Base-by-base conservation (phyloP, 2,113 vertebrate species). In the Nibea albiflora region DNA sequence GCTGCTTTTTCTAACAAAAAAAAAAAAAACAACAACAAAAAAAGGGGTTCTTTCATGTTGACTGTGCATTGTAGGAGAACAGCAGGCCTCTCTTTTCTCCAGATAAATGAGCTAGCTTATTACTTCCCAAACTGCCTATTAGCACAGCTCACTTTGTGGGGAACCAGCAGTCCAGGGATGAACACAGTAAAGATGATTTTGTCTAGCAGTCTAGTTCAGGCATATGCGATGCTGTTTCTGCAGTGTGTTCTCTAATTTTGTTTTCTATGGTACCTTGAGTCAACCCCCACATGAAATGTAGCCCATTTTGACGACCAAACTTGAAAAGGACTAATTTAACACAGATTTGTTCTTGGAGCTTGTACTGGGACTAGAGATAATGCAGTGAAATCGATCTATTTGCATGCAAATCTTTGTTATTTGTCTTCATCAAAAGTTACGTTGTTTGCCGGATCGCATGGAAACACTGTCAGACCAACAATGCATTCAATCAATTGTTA, bases 71-170 rank as follows among this genome's bases (percentile, higher is more conserved):
- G 86, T 80, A 66, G 80, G 72, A 87, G 84, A 88, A 62, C 85
- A 89, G 82, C 83, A 84, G 76, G 81, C 72, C 56, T 86, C 85
- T 88, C 80, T 85, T 90, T 88, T 88, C 83, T 83, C 58, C 86
- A 92, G 83, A 92, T 92, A 91, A 92, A 94, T 88, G 81, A 89
- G 83, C 83, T 58, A 80, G 72, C 84, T 86, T 89, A 91, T 92
- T 92, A 85, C 88, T 86, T 90, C 85, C 85, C 90, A 92, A 92
- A 94, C 88, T 89, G 90, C 92, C 93, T 90, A 90, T 94, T 94
- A 93, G 88, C 83, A 31, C 83, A 87, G 86, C 56, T 86, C 70
- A 81, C 90, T 87, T 88, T 75, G 88, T 89, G 85, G 84, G 85
- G 81, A 91, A 76, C 74, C 87, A 75, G 85, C 85, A 73, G 76